These are phyloP conservation scores for Cecidostiba fungosa DNA, from an alignment of 2,888 invertebrate genomes.

Conservation along the genomic window DNA sequence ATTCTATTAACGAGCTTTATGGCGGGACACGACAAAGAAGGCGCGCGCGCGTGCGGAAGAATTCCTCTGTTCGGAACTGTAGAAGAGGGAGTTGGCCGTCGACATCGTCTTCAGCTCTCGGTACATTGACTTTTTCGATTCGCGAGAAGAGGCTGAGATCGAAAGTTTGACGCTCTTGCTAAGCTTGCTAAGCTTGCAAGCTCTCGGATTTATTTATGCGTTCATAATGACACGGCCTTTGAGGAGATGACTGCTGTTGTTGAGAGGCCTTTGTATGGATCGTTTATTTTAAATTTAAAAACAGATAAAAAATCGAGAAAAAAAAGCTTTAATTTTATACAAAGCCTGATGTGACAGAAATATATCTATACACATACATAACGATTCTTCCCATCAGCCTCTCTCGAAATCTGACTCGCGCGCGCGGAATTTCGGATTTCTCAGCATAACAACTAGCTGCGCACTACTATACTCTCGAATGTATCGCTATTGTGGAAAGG, in stretches of 20 bases:
- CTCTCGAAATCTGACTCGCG: not conserved
- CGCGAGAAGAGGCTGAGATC: not conserved
- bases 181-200: not conserved
- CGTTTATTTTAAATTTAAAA: not conserved
- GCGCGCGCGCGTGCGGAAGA: slow-evolving; percentile 48
- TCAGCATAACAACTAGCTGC: not conserved
- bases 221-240: not conserved
- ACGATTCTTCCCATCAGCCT: not conserved
- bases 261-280: no score
- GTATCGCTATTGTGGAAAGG: not conserved
- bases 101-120: slow-evolving; percentile 8
- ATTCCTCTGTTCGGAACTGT: not conserved
- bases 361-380: no score
- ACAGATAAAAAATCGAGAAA: no score
- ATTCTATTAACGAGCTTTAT: slow-evolving; percentile 62
- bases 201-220: not conserved
- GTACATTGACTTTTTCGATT: slow-evolving; percentile 57
- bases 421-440: not conserved
- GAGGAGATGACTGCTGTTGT: no score
- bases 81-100: not conserved
- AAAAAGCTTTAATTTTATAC: not conserved
- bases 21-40: slow-evolving; percentile 44
- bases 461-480: not conserved
- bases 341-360: no score
- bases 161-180: not conserved